These are phyloP conservation scores for Loripinus fragilis DNA, from an alignment of 2,888 invertebrate species.

Conservation along the genomic window DNA sequence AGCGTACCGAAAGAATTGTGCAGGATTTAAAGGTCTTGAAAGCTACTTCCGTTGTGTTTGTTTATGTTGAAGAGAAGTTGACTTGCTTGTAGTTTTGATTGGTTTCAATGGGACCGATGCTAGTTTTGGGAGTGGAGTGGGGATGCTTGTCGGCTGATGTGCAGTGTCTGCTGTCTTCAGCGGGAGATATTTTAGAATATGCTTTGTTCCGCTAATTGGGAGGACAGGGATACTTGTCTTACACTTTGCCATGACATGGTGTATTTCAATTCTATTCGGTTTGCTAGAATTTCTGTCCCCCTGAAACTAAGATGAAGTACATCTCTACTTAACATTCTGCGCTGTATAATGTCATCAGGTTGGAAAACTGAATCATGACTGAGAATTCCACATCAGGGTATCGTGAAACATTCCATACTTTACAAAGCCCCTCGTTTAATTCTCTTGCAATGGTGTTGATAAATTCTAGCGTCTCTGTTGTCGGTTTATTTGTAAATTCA, in stretches of 20 bases:
- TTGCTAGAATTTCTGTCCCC: neutral
- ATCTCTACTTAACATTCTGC: neutral
- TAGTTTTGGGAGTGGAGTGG: neutral
- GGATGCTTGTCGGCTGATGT: neutral
- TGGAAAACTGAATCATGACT: neutral
- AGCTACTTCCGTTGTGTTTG: neutral
- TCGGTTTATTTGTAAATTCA: too few relatives aligned
- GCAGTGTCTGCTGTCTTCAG: too few relatives aligned
- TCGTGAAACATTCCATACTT: neutral
- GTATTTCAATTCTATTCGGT: too few relatives aligned
- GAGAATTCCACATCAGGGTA: neutral
- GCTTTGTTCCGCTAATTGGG: too few relatives aligned
- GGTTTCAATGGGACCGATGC: neutral
- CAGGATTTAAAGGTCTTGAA: neutral
- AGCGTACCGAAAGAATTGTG: neutral
- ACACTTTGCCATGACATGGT: too few relatives aligned
- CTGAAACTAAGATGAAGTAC: neutral
- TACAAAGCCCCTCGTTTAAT: too few relatives aligned
- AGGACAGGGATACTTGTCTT: too few relatives aligned
- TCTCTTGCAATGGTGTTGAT: too few relatives aligned
- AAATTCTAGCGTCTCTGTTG: too few relatives aligned
- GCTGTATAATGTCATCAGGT: neutral
- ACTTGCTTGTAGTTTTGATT: neutral
- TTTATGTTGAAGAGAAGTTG: too few relatives aligned
- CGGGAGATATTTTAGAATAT: too few relatives aligned